Conservation (phyloP, 2,888 invertebrate genomes). For the Bombylius discolor region DNA sequence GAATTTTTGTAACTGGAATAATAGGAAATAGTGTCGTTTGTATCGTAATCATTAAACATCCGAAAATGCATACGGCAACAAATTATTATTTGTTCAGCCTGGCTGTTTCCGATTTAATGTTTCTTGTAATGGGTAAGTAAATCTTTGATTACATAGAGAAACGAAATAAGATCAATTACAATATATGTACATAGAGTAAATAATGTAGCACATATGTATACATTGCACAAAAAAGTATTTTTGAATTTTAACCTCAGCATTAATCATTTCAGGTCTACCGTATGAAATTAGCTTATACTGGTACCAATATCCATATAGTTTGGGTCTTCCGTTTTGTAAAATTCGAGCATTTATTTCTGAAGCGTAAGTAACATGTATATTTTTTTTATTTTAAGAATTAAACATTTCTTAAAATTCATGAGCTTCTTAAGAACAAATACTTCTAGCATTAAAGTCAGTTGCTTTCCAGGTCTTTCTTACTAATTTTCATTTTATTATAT, state of each 20-base stretch:
- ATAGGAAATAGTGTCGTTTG: constrained; percentile 76
- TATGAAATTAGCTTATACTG: constrained; percentile 72
- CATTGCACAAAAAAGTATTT: too few species aligned
- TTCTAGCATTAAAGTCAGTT: too few species aligned
- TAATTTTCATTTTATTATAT: too few species aligned
- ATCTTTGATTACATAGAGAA: too few species aligned
- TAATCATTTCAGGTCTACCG: constrained; percentile 48
- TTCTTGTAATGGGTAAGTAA: constrained; percentile 66
- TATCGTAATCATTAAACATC: constrained; percentile 66
- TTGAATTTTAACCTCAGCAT: too few species aligned
- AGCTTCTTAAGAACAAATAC: too few species aligned
- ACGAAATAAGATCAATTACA: too few species aligned
- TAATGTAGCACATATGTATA: too few species aligned
- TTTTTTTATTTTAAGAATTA: too few species aligned
- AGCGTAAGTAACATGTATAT: constrained; percentile 50
- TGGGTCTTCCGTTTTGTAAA: constrained; percentile 70
- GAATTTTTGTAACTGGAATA: constrained; percentile 71
- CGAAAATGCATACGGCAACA: constrained; percentile 77
- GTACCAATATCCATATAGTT: constrained; percentile 78
- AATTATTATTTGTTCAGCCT: constrained; percentile 85
- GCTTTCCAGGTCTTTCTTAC: too few species aligned
- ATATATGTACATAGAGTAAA: too few species aligned
- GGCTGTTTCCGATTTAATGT: constrained; percentile 71
- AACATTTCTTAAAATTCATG: too few species aligned
- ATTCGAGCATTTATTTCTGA: constrained; percentile 69